Percentiles rank a stretch among this genome's conserved stretches.
Evolutionary conservation across 2,888 invertebrate genomes (phyloP).

Genomic region (Acanthoscelides obtectus): DNA sequence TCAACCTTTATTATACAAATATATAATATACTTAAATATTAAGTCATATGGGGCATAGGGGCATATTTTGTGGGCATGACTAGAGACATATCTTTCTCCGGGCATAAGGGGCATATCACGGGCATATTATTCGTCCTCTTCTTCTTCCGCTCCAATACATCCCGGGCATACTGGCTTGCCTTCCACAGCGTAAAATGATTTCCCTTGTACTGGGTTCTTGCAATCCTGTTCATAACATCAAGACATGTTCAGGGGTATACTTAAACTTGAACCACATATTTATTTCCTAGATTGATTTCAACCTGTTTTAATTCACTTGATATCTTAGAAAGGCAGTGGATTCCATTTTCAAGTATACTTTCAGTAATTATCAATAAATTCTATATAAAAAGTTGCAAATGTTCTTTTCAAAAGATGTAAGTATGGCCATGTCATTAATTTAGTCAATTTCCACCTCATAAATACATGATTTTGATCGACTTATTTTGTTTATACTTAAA

Average conservation of each 20-base stretch:
- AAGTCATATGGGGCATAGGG: conserved; percentile 9
- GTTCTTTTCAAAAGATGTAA: too few species aligned
- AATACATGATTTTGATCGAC: too few species aligned
- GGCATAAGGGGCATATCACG: conserved; percentile 20
- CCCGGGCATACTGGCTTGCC: conserved; percentile 93
- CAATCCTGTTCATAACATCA: conserved; percentile 67
- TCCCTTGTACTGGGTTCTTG: conserved; percentile 86
- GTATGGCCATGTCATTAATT: too few species aligned
- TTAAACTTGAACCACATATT: background rate
- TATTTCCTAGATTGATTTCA: background rate
- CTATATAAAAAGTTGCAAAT: too few species aligned
- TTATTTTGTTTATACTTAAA: too few species aligned
- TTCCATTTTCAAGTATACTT: background rate
- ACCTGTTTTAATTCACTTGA: background rate
- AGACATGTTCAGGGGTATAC: background rate
- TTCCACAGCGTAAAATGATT: conserved; percentile 96
- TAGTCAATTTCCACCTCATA: too few species aligned
- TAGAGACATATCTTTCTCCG: conserved; percentile 5
- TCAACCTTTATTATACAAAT: conserved; percentile 45
- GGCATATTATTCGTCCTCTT: conserved; percentile 55
- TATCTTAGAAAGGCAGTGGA: background rate
- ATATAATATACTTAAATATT: conserved; percentile 38
- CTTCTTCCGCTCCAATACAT: conserved; percentile 89
- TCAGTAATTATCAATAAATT: background rate
- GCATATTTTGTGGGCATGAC: conserved; percentile 12